Base-by-base conservation (phyloP, 2,797 vertebrate species). In the Sparidentex hasta region DNA sequence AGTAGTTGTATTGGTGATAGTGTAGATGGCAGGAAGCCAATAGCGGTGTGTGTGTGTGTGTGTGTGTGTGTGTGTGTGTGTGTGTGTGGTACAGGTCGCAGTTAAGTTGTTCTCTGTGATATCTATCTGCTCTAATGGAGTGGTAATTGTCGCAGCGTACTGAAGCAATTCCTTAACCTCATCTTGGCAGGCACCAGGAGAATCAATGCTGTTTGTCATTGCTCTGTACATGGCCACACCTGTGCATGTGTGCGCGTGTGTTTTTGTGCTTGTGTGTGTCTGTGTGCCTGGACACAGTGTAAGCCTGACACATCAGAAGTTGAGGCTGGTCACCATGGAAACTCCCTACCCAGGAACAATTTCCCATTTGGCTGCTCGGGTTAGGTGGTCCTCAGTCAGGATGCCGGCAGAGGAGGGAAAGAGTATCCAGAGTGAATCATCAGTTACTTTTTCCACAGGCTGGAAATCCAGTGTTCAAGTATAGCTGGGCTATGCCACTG, bases 291-390 rank as follows among this genome's bases (percentile, higher is more conserved):
- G 7, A 38, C 33, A 7, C 20, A 27, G 6, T 21, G 20, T 14
- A 38, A 67, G 66, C 71, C 68, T 65, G 58, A 77, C 44, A 76
- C 51, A 62, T 78, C 51, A 74, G 51, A 83, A 57, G 69, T 81
- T 86, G 55, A 75, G 62, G 47, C 54, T 46, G 55, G 88, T 90
- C 73, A 71, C 86, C 82, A 87, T 88, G 80, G 86, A 78, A 88
- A 88, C 88, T 80, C 78, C 79, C 73, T 68, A 64, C 65, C 64
- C 66, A 71, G 47, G 43, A 78, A 65, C 47, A 52, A 27, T 65
- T 74, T 80, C 46, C 48, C 63, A 52, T 61, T 80, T 65, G 67
- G 50, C 58, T 48, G 59, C 47, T 13, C 58, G 59, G 55, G 50
- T 50, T 44, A 21, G 64, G 47, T 47, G 52, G 48, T 76, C 59